phyloP scores from a whole-genome alignment of 2,113 vertebrate genomes.

The Oncorhynchus kisutch region DNA sequence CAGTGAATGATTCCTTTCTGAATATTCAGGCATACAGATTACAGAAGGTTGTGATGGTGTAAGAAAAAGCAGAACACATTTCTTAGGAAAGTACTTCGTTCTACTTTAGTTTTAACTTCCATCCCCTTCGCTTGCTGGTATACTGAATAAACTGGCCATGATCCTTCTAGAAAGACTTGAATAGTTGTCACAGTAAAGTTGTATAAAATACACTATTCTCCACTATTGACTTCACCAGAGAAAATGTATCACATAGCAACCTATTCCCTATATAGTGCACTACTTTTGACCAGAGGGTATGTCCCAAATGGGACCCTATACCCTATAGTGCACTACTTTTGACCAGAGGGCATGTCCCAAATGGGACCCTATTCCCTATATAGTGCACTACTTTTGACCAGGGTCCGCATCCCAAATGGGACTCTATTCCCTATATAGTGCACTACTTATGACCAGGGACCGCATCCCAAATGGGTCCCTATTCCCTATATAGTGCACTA shows the following conservation, averaged over 20 bases:
- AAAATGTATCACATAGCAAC: background rate
- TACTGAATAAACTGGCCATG: background rate
- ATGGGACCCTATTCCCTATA: no score
- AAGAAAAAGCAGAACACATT: background rate
- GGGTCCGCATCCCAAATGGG: rapidly evolving
- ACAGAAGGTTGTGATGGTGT: background rate
- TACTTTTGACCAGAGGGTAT: rapidly evolving
- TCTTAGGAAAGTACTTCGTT: no score
- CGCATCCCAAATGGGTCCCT: no score
- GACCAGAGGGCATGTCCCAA: rapidly evolving
- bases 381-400: no score
- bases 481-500: no score
- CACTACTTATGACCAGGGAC: no score
- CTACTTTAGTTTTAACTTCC: background rate
- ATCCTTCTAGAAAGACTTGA: background rate
- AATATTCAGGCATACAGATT: background rate
- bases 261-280: no score
- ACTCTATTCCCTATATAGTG: no score
- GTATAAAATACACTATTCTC: background rate
- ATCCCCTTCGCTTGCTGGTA: background rate
- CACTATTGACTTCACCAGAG: background rate
- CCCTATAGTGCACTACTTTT: no score
- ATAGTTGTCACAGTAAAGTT: background rate
- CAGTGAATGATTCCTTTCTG: background rate
- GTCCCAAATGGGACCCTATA: no score